Percentiles rank a stretch among this genome's conserved stretches.
Conservation (phyloP, 2,888 invertebrate species). For the Erannis defoliaria region DNA sequence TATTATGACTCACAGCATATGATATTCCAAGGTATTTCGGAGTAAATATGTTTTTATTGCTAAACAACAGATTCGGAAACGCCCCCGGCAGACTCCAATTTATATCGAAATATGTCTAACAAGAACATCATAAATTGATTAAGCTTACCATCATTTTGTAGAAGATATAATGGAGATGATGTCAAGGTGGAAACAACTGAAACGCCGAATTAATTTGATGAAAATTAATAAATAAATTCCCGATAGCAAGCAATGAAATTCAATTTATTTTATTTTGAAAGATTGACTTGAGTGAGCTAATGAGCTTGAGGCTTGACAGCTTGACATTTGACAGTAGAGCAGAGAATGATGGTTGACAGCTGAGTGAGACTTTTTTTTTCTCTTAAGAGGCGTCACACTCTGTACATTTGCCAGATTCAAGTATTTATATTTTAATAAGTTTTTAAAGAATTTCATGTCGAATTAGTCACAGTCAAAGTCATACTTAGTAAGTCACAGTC, state of each 20-base stretch:
- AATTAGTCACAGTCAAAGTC: too few relatives aligned
- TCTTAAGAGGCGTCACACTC: too few relatives aligned
- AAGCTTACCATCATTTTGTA: constrained; percentile 71
- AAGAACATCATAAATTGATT: background rate
- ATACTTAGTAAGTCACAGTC: too few relatives aligned
- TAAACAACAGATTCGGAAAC: constrained; percentile 50
- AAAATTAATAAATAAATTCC: background rate
- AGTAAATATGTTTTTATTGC: constrained; percentile 29
- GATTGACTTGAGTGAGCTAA: too few relatives aligned
- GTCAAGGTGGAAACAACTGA: background rate
- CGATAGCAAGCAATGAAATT: background rate
- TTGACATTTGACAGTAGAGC: too few relatives aligned
- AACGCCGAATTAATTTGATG: background rate
- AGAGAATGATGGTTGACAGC: too few relatives aligned
- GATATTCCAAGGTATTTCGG: background rate
- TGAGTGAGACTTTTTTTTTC: too few relatives aligned
- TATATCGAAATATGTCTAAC: constrained; percentile 5
- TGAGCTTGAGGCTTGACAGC: too few relatives aligned
- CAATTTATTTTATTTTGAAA: too few relatives aligned
- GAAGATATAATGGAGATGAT: background rate
- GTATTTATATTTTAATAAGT: too few relatives aligned
- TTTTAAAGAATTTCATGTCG: too few relatives aligned
- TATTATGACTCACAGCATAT: constrained; percentile 5
- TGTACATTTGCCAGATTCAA: too few relatives aligned
- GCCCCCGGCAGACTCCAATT: constrained; percentile 58